Evolutionary conservation across 2,113 vertebrate genomes (phyloP).

Genomic region (Rhineura floridana): DNA sequence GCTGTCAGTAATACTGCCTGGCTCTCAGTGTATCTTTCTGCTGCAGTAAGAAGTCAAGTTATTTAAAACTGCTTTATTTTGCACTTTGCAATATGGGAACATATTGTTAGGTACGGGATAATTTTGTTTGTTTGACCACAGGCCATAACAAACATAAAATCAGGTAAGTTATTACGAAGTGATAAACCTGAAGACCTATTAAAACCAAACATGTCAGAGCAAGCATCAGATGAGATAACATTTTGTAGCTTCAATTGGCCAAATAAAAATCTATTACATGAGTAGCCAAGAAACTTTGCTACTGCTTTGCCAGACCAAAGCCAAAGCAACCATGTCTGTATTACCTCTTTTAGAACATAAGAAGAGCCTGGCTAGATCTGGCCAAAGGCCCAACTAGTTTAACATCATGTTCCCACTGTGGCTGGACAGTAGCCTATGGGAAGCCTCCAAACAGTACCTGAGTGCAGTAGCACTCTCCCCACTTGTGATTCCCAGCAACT

Average conservation of each 20-base stretch:
- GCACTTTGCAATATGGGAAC: no score
- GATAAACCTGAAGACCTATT: background rate
- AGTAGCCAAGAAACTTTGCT: background rate
- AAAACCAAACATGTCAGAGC: background rate
- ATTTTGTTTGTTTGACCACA: background rate
- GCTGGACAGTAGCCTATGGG: no score
- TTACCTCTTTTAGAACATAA: background rate
- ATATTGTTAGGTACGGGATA: background rate
- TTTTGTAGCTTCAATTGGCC: background rate
- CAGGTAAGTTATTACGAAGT: background rate
- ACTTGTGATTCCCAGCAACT: no score
- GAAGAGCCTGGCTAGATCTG: no score
- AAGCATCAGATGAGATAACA: background rate
- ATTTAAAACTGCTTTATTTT: background rate
- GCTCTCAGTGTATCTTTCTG: background rate
- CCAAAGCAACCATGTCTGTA: background rate
- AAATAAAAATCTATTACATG: background rate
- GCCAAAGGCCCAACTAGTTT: no score
- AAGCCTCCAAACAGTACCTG: no score
- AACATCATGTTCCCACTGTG: no score
- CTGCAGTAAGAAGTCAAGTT: background rate
- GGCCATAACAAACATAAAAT: no score
- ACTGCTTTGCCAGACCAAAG: background rate
- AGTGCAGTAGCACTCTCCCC: no score
- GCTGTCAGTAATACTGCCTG: background rate